phyloP scores from a whole-genome alignment of 2,113 vertebrate species.

The Myotis davidii region DNA sequence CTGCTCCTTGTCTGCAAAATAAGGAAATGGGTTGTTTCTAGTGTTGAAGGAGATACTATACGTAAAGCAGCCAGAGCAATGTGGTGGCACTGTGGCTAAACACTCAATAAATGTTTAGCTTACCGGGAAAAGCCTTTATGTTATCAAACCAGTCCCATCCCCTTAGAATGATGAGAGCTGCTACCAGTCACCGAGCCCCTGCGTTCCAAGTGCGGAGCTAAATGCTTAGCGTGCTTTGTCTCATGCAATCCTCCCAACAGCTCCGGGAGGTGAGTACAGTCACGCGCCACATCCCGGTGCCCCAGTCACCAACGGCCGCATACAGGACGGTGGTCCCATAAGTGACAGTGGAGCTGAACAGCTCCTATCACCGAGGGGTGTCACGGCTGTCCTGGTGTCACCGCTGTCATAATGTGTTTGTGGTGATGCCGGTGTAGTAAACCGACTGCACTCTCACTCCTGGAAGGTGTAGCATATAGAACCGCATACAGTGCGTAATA shows the following conservation, averaged over 20 bases:
- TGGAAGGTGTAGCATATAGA: background rate
- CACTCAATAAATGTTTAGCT: background rate
- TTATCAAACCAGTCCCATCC: background rate
- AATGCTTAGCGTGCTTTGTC: background rate
- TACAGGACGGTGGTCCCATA: background rate
- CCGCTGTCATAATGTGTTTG: background rate
- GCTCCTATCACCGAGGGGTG: background rate
- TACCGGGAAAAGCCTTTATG: constrained; percentile 17
- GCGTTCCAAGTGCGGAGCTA: background rate
- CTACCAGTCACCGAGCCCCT: background rate
- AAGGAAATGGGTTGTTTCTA: background rate
- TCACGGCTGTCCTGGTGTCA: background rate
- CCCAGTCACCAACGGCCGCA: background rate
- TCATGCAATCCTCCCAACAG: background rate
- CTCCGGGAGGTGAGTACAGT: background rate
- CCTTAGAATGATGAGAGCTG: background rate
- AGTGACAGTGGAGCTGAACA: background rate
- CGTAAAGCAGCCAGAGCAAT: background rate
- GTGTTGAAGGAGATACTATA: background rate
- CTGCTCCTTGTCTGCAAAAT: background rate
- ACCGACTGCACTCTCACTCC: background rate
- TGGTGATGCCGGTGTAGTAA: background rate
- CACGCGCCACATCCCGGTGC: background rate
- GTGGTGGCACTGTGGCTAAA: background rate
- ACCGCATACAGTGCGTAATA: too few relatives aligned